phyloP scores from a whole-genome alignment of 2,888 invertebrate genomes.

The Idaea biselata region DNA sequence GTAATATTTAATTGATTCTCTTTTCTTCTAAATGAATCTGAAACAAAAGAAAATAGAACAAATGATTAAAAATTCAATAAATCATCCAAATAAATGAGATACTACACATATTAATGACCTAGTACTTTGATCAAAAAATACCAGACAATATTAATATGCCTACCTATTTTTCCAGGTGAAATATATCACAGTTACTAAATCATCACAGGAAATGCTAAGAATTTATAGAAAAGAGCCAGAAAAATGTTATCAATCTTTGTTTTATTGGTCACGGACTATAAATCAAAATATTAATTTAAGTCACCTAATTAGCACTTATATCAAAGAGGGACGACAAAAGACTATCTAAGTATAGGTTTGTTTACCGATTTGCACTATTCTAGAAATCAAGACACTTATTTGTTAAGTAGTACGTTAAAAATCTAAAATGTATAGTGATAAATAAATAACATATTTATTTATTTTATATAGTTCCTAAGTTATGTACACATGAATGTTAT shows the following conservation, averaged over 20 bases:
- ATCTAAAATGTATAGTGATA: too few relatives aligned
- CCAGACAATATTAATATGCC: background rate
- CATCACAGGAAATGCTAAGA: background rate
- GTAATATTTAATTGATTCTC: background rate
- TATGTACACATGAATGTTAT: too few relatives aligned
- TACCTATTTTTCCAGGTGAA: background rate
- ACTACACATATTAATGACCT: background rate
- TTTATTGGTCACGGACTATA: background rate
- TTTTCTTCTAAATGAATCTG: background rate
- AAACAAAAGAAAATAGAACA: slow-evolving; percentile 1
- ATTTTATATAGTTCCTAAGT: too few relatives aligned
- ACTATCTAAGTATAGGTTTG: too few relatives aligned
- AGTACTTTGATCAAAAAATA: background rate
- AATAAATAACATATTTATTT: too few relatives aligned
- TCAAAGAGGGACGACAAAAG: too few relatives aligned
- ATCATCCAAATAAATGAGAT: background rate
- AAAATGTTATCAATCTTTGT: background rate
- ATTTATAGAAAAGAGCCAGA: background rate
- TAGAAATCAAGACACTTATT: too few relatives aligned
- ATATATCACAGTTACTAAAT: background rate
- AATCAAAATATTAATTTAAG: background rate
- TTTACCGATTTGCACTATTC: too few relatives aligned
- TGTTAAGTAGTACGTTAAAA: too few relatives aligned
- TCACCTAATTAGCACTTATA: background rate
- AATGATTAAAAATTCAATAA: background rate